These are phyloP conservation scores for Haliaeetus leucogaster DNA, from an alignment of 2,113 vertebrate genomes.

Conservation along the genomic window DNA sequence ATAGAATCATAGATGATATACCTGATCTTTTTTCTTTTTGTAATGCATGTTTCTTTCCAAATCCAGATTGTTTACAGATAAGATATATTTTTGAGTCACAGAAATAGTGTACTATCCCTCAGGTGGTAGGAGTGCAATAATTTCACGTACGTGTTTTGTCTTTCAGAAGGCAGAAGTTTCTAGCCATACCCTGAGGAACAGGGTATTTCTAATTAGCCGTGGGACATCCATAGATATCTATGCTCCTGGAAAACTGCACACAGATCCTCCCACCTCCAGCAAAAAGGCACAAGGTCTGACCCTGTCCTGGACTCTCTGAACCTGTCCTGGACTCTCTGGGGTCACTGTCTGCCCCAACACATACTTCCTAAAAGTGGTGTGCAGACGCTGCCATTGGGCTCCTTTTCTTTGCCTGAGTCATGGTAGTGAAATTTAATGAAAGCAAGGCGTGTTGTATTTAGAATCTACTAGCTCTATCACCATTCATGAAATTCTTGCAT, in stretches of 20 bases:
- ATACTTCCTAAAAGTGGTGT: neutral
- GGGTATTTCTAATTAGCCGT: neutral
- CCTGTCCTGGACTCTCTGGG: neutral
- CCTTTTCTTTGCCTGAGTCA: neutral
- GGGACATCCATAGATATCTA: neutral
- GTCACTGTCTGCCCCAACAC: neutral
- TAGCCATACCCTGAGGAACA: neutral
- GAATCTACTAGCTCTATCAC: neutral
- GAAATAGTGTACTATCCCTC: neutral
- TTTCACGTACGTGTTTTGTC: neutral
- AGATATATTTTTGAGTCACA: neutral
- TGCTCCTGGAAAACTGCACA: neutral
- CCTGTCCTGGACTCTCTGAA: neutral
- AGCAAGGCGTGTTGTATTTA: neutral
- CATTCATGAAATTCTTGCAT: neutral
- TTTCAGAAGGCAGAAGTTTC: neutral
- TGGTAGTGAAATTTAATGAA: neutral
- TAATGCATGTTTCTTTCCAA: neutral
- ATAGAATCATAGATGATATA: neutral
- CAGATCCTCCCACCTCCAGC: neutral
- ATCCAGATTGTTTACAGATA: neutral
- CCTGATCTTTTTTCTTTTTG: neutral
- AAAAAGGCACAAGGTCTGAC: neutral
- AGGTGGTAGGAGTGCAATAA: neutral
- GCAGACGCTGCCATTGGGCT: neutral